Evolutionary conservation across 2,113 vertebrate species (phyloP).

Genomic region (Dipodomys stephensi): DNA sequence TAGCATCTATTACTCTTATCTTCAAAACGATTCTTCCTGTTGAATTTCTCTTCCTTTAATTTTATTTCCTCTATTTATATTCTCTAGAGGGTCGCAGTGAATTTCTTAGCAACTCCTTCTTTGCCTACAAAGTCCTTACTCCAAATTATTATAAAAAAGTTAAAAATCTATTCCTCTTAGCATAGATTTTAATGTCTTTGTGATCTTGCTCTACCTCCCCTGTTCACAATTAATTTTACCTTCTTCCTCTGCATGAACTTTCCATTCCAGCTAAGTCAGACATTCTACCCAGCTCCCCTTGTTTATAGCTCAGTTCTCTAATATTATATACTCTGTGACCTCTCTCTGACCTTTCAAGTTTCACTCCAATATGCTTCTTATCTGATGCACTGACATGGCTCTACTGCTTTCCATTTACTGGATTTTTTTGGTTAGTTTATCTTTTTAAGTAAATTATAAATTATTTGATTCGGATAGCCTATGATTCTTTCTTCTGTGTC

Average conservation of each 20-base stretch:
- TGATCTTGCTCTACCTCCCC: not conserved
- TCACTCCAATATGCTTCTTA: conserved; percentile 52
- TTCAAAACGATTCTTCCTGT: conserved; percentile 24
- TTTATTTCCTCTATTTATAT: not conserved
- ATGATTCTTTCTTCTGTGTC: not conserved
- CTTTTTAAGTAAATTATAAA: conserved; percentile 65
- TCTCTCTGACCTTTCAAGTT: not conserved
- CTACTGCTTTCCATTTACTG: conserved; percentile 26
- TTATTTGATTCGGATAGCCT: not conserved
- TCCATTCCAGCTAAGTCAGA: not conserved
- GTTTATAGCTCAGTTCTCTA: conserved; percentile 8
- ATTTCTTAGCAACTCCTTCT: not conserved
- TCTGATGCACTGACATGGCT: conserved; percentile 26
- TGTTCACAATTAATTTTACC: not conserved
- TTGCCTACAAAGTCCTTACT: conserved; percentile 27
- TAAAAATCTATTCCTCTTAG: not conserved
- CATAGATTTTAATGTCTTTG: not conserved
- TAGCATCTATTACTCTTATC: not conserved
- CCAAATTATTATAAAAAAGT: conserved; percentile 49
- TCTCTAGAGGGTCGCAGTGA: not conserved
- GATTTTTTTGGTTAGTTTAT: conserved; percentile 64
- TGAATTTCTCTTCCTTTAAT: not conserved
- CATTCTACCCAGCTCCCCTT: not conserved
- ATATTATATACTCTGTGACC: not conserved
- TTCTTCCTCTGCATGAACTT: not conserved